Percentiles rank a stretch among this genome's conserved stretches.
Conservation (phyloP, 2,113 vertebrate species). For the Mobula hypostoma region DNA sequence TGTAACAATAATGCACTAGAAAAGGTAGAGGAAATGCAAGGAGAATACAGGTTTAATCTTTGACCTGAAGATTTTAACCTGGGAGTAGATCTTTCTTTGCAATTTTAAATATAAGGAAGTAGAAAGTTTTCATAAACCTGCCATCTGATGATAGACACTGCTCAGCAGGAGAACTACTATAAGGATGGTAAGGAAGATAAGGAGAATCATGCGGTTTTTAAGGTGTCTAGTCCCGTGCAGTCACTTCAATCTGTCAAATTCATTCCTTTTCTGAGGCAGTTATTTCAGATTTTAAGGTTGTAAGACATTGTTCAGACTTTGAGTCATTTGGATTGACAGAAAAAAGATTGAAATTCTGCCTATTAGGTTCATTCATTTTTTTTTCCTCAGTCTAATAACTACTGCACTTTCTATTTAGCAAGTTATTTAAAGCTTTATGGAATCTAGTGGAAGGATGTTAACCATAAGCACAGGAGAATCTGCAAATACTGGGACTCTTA, state of each 20-base stretch:
- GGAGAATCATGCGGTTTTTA: neutral
- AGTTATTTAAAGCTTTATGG: no score
- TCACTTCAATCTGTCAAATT: neutral
- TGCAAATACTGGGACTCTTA: no score
- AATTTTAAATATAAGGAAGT: neutral
- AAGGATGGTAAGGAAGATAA: neutral
- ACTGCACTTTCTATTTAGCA: neutral
- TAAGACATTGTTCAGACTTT: neutral
- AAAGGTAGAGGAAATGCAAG: neutral
- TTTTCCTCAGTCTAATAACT: neutral
- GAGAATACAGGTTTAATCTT: neutral
- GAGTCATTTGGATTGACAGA: neutral
- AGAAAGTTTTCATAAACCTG: no score
- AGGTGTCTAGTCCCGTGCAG: neutral
- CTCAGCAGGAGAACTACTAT: neutral
- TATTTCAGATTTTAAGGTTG: neutral
- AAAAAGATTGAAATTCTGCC: neutral
- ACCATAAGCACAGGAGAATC: no score
- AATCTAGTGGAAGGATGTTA: neutral
- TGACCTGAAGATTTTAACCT: neutral
- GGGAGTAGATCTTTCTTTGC: neutral
- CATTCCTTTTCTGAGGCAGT: slow-evolving; percentile 3
- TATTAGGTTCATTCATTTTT: neutral
- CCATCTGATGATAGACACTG: neutral
- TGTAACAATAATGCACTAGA: neutral